Percentiles rank a stretch among this genome's conserved stretches.
Conservation (phyloP, 2,797 vertebrate species). For the Peromyscus melanophrys region DNA sequence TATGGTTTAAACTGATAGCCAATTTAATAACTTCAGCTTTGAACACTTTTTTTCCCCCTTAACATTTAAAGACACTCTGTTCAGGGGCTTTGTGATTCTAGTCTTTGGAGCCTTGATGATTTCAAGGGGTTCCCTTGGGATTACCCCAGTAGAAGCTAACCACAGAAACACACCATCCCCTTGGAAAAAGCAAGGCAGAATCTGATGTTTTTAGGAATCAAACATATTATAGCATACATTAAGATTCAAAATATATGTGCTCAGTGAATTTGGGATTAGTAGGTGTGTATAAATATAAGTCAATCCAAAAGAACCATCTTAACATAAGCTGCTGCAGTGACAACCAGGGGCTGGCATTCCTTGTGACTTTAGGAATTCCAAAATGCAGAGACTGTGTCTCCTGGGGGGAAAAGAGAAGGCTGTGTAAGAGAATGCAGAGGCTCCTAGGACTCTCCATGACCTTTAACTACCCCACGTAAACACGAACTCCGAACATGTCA, state of each 20-base stretch:
- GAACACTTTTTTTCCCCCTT: background rate
- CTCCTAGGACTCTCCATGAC: background rate
- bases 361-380: background rate
- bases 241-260: constrained; percentile 9
- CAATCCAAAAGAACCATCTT: background rate
- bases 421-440: background rate
- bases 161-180: background rate
- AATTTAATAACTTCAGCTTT: constrained; percentile 47
- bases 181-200: background rate
- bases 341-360: background rate
- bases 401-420: background rate
- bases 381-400: background rate
- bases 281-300: background rate
- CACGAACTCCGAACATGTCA: background rate
- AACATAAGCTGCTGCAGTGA: background rate
- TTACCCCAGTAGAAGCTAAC: background rate
- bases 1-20: background rate
- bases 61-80: background rate
- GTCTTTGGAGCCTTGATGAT: background rate
- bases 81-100: background rate
- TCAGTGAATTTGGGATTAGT: constrained; percentile 32
- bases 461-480: background rate
- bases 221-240: background rate
- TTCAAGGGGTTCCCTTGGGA: background rate
- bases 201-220: background rate